These are phyloP conservation scores for Tubulanus polymorphus DNA, from an alignment of 2,888 invertebrate species.

Conservation along the genomic window DNA sequence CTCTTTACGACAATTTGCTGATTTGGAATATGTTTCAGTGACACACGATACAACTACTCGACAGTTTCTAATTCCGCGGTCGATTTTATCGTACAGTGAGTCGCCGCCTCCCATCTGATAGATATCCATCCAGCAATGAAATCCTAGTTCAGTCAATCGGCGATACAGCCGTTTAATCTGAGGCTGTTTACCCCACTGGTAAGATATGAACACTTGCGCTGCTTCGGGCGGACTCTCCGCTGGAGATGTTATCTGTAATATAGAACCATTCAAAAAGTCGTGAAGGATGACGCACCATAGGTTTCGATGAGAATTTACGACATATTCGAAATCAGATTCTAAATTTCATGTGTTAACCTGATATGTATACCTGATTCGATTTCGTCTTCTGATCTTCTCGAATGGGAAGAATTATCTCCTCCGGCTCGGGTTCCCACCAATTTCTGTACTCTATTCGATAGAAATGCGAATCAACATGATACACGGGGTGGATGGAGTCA, in stretches of 20 bases:
- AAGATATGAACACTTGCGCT: conserved; percentile 43
- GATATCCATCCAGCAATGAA: conserved; percentile 48
- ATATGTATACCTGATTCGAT: too few species aligned
- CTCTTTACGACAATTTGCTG: conserved; percentile 48
- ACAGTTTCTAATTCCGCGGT: conserved; percentile 38
- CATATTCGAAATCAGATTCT: conserved; percentile 7
- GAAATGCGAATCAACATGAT: too few species aligned
- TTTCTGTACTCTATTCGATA: conserved; percentile 29
- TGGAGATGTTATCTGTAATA: too few species aligned
- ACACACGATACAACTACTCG: conserved; percentile 41
- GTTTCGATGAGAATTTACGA: neutral
- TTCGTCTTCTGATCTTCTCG: too few species aligned
- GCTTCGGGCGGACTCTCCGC: too few species aligned
- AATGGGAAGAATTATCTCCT: conserved; percentile 27
- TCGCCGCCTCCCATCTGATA: conserved; percentile 51
- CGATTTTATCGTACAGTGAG: conserved; percentile 49
- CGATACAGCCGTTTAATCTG: conserved; percentile 38
- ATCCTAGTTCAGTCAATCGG: conserved; percentile 32
- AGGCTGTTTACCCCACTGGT: conserved; percentile 49
- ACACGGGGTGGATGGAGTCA: too few species aligned
- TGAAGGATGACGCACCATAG: neutral
- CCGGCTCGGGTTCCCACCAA: conserved; percentile 37
- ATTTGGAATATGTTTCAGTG: conserved; percentile 44
- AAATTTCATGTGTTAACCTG: too few species aligned
- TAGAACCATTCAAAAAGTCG: neutral